Percentiles rank a stretch among this genome's conserved stretches.
Evolutionary conservation across 2,113 vertebrate genomes (phyloP).

Genomic region (Zapornia atra): DNA sequence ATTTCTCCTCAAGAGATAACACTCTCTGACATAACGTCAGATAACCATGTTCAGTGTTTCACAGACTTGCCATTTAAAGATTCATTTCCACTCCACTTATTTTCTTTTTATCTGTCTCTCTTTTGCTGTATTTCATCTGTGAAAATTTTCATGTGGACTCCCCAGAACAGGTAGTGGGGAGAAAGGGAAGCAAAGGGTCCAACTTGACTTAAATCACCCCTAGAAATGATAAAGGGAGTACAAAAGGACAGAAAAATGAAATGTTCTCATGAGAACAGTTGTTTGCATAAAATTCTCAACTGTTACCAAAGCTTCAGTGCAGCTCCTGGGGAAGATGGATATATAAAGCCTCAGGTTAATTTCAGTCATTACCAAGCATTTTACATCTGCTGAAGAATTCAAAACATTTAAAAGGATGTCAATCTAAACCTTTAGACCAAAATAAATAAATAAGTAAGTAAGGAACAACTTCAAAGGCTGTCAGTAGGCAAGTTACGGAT

Average conservation of each 20-base stretch:
- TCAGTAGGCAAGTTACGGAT: conserved; percentile 70
- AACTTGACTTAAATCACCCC: not conserved
- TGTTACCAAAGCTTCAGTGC: conserved; percentile 51
- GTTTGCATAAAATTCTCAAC: conserved; percentile 68
- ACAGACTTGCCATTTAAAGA: conserved; percentile 66
- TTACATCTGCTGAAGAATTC: conserved; percentile 70
- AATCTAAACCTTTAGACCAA: conserved; percentile 60
- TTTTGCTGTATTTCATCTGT: conserved; percentile 42
- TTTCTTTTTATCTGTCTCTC: conserved; percentile 57
- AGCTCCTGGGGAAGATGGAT: conserved; percentile 46
- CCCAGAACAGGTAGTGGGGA: not conserved
- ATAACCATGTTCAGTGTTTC: conserved; percentile 66
- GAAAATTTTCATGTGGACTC: conserved; percentile 51
- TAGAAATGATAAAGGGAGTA: conserved; percentile 20
- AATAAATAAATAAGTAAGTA: not conserved
- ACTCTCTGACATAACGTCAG: conserved; percentile 54
- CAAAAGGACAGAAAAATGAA: not conserved
- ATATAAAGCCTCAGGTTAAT: conserved; percentile 73
- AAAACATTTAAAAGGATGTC: conserved; percentile 72
- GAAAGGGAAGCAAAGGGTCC: not conserved
- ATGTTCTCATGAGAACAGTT: conserved; percentile 46
- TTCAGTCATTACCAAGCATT: conserved; percentile 71
- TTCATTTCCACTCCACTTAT: conserved; percentile 60
- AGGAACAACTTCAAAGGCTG: conserved; percentile 69
- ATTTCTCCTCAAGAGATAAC: conserved; percentile 65